Percentiles rank a stretch among this genome's conserved stretches.
Conservation (phyloP, 2,888 invertebrate species). For the Cerceris ruficornis region DNA sequence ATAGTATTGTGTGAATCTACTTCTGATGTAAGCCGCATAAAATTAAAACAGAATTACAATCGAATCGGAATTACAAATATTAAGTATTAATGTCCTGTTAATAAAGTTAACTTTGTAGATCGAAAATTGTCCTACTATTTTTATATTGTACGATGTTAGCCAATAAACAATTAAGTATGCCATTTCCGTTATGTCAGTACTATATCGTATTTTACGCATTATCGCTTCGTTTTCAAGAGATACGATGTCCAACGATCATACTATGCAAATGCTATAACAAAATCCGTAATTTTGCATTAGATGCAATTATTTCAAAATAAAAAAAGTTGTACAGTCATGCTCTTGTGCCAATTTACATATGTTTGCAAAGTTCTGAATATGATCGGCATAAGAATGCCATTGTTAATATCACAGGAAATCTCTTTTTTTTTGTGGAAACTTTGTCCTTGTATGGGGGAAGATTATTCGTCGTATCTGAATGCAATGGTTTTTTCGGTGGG, state of each 20-base stretch:
- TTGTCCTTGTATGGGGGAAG: neutral
- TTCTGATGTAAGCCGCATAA: conserved; percentile 24
- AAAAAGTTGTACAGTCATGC: no score
- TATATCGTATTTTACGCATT: neutral
- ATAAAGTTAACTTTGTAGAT: conserved; percentile 34
- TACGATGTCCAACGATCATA: no score
- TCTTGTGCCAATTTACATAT: no score
- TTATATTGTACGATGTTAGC: conserved; percentile 48
- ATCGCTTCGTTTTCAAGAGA: neutral
- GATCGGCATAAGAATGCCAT: neutral
- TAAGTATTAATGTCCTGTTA: conserved; percentile 33
- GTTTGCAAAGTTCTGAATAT: neutral
- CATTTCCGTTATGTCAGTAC: conserved; percentile 22
- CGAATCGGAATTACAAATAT: conserved; percentile 18
- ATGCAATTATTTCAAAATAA: no score
- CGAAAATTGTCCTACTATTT: conserved; percentile 47
- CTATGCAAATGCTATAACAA: no score
- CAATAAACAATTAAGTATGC: conserved; percentile 44
- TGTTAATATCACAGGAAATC: neutral
- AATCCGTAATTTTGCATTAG: no score
- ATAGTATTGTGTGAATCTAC: conserved; percentile 25
- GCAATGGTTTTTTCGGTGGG: neutral
- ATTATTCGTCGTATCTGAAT: neutral
- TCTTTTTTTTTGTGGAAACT: neutral
- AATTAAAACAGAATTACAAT: conserved; percentile 10